Base-by-base conservation (phyloP, 2,888 invertebrate genomes). In the Ichneumoninae sp. region DNA sequence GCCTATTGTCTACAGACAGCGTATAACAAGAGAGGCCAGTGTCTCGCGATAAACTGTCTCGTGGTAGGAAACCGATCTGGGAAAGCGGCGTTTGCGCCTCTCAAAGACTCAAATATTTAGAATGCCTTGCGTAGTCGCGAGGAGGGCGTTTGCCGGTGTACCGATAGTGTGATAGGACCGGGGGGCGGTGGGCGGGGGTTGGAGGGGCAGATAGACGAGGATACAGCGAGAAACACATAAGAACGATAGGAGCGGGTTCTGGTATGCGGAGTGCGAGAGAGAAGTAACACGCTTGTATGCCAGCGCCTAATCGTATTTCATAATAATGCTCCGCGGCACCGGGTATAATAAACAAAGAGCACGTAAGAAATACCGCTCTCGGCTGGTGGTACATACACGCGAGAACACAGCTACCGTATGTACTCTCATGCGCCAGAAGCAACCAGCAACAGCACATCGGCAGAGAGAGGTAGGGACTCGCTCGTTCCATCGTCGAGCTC, bases 331-430 rank as follows among this genome's bases (percentile, higher is more conserved):
- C 87, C 86, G 85, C 86, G 87, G 88, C 87, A 87, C 81, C 78
- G 89, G 85, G 86, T 88, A 89, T 89, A 90, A 91, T 91, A 91
- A 92, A 92, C 90, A 91, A 92, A 92, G 90, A 89, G 88, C 90
- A 89, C 88, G 91, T 91, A 93, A 93, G 93, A 92, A 92, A 92
- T 92, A 91, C 91, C 91, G 87, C 86, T 85, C 75, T 77, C 68
- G 81, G 69, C 83, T 65, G 77, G 75, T 80, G 40, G 40, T 81
- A 75, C 69, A 87, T 60, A 83, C 60, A 68, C 73, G 71, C 83
- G 81, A 57, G 63, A 81, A 47, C 77, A 83, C 52, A 70, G 83
- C 83, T 81, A 81, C 86, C 69, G 86, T 79, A 83, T 83, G 77
- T 81, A 83, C 74, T 70, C 74, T 66, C 70, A 76, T 33, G 70